Evolutionary conservation across 2,797 vertebrate species (phyloP).

Genomic region (Sebastes trivittatus): DNA sequence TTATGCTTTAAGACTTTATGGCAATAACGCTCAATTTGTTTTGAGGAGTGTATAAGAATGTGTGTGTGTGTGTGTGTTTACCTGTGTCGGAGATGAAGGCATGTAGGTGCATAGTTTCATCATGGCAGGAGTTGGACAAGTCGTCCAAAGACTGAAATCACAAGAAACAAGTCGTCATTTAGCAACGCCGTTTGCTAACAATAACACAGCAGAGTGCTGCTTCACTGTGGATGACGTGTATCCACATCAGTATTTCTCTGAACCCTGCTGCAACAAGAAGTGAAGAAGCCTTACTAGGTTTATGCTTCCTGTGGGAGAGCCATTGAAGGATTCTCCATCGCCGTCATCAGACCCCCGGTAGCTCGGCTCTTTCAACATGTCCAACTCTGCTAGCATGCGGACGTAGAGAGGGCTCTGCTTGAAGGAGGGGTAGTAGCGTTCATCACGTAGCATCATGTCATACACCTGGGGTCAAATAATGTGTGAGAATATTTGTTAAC

Average conservation of each 20-base stretch:
- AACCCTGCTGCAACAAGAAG: not conserved
- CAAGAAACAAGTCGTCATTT: slow-evolving; percentile 15
- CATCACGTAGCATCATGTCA: slow-evolving; percentile 95
- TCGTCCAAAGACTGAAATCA: slow-evolving; percentile 93
- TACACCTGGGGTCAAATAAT: slow-evolving; percentile 86
- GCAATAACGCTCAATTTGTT: not conserved
- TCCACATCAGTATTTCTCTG: not conserved
- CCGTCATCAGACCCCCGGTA: slow-evolving; percentile 97
- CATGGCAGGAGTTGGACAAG: slow-evolving; percentile 90
- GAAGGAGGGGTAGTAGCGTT: slow-evolving; percentile 96
- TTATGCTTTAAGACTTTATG: not conserved
- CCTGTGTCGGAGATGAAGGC: slow-evolving; percentile 98
- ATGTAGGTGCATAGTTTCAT: slow-evolving; percentile 90
- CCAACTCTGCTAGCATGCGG: slow-evolving; percentile 96
- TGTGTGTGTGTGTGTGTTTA: slow-evolving; percentile 61
- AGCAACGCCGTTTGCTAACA: not conserved
- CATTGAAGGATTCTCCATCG: slow-evolving; percentile 96
- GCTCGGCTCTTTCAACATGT: slow-evolving; percentile 99
- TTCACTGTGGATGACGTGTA: not conserved
- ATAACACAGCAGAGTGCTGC: not conserved
- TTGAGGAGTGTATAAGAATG: not conserved
- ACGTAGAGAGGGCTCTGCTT: slow-evolving; percentile 94
- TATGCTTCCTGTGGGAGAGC: slow-evolving; percentile 96
- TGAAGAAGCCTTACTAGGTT: slow-evolving; percentile 86
- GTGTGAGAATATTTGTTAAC: not conserved